Base-by-base conservation (phyloP, 2,113 vertebrate genomes). In the Heterocephalus glaber region DNA sequence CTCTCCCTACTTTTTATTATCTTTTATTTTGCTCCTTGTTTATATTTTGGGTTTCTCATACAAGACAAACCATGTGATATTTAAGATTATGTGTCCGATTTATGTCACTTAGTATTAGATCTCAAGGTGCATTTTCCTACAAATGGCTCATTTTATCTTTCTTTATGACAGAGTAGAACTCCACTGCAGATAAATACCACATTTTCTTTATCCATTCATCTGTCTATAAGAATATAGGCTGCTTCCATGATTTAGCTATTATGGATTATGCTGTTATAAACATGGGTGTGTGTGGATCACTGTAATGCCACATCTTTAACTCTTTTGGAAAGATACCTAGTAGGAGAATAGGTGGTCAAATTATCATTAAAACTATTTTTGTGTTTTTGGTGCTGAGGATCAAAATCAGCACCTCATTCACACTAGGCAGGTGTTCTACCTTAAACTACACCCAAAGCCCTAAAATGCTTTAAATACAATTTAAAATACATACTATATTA, bases 401-500 rank as follows among this genome's bases (percentile, higher is more conserved):
- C 2, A 47, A 26, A 44, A 28, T 12, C 70, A 74, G 41, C 24
- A n/a, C 17, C n/a, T 33, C 35, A n/a, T 60, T 35, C 22, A 41
- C n/a, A 7, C 35, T 80, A 41, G 16, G 26, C 30, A 80, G 63
- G 20, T 35, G 5, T 33, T 28, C 41, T 79, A 19, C 10, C 12
- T 22, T 66, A 49, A 80, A 24, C 11, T 68, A 41, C 1, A 81
- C 7, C 14, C 24, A 26, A 33, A 47, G 22, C 41, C 44, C 33
- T n/a, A 47, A 89, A 60, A 83, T 47, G 52, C 16, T 83, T 49
- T 35, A 87, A 79, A 58, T 84, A 28, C 7, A 81, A n/a, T 35
- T 97, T 95, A 94, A 95, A 89, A 97, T 96, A 92, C 77, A 74
- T 47, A 54, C 3, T 85, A 33, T 63, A 58, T n/a, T 86, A 52